Evolutionary conservation across 2,113 vertebrate genomes (phyloP), one percentile per base, ranked within the genome.

Genomic region (Macroglossus sobrinus): DNA sequence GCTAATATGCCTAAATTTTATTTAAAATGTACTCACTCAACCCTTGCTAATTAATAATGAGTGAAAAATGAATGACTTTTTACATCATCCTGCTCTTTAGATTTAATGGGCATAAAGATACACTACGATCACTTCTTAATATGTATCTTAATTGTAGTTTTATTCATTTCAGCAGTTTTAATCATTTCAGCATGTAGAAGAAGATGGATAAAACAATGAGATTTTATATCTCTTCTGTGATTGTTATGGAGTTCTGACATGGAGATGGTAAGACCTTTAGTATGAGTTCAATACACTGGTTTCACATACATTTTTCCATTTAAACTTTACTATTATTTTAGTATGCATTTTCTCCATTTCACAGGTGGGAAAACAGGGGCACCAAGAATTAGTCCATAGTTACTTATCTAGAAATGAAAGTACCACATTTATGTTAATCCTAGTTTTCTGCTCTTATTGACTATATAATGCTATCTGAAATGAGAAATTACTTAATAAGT

Each of bases 11-110:
- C 13, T 79, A 89, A 61, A 74, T 94, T 76, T 96, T 84, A 84
- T 85, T 92, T 89, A 86, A 91, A 74, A 63, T 57, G 57, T 33
- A 57, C 16, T 81, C 33, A 91, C 11, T 89, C 59, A 78, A 59
- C 66, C 93, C 43, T 82, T 92, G 15, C 12, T 75, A 96, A 91
- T 94, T 85, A 96, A 93, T 82, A 91, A 92, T 55, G 57, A 82
- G 78, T 78, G 47, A 8, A 68, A 94, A 97, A 47, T 63, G 28
- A 93, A 93, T 81, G 64, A n/a, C 21, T 91, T 91, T 91, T 43
- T 5, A 2, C 47, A 61, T 82, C 5, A 78, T 13, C 12, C 8
- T 74, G 30, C 16, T 87, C 63, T 85, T 95, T 53, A 74, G 47
- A 89, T 16, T 84, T 92, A 71, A 10, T 53, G 47, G 50, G n/a